Percentiles rank a stretch among this genome's conserved stretches.
These are phyloP conservation scores for Neodon shergylaensis DNA, from an alignment of 2,113 vertebrate genomes.

Conservation along the genomic window DNA sequence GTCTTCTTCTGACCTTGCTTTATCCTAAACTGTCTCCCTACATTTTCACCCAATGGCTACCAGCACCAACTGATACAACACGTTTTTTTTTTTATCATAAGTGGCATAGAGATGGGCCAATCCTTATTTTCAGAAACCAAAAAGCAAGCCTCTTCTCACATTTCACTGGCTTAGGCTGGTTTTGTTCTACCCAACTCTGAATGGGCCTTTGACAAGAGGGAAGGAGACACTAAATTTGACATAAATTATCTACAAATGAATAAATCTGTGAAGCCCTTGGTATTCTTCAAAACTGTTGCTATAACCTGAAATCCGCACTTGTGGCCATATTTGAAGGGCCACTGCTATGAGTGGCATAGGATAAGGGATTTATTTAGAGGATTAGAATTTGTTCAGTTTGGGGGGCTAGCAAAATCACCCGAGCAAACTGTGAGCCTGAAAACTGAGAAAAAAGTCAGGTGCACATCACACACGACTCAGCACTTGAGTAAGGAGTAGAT, in stretches of 20 bases:
- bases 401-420: neutral
- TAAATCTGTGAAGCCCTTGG: neutral
- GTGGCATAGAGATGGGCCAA: neutral
- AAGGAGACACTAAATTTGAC: neutral
- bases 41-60: neutral
- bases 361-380: neutral
- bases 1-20: conserved; percentile 30
- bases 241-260: conserved; percentile 11
- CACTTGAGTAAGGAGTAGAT: neutral
- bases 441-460: neutral
- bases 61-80: conserved; percentile 24
- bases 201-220: neutral
- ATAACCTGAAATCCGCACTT: neutral
- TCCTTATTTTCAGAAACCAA: conserved; percentile 29
- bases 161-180: neutral
- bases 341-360: neutral
- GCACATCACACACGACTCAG: neutral
- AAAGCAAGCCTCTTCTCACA: conserved; percentile 12
- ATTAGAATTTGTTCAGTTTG: neutral
- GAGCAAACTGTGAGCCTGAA: neutral
- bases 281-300: conserved; percentile 43
- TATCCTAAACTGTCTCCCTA: conserved; percentile 52
- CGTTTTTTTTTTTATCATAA: conserved; percentile 30
- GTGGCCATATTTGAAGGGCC: neutral
- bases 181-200: conserved; percentile 38